phyloP scores from a whole-genome alignment of 2,888 invertebrate genomes.

The Harpagoxenus sublaevis region DNA sequence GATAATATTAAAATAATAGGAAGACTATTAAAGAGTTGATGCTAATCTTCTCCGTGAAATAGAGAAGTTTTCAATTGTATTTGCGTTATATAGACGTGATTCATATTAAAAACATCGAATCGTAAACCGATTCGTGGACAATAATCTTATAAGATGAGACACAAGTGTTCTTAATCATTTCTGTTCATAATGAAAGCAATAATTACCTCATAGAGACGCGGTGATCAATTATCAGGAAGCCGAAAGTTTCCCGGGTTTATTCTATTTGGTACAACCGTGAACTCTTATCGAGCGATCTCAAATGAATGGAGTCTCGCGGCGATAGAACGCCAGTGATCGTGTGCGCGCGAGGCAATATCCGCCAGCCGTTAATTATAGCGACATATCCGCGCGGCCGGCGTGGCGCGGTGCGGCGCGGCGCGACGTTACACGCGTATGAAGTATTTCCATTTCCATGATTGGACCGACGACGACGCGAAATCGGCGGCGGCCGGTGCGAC shows the following conservation, averaged over 20 bases:
- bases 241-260: constrained; percentile 36
- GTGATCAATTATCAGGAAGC: constrained; percentile 39
- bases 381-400: constrained; percentile 46
- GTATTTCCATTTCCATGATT: constrained; percentile 78
- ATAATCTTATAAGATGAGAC: neutral
- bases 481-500: constrained; percentile 56
- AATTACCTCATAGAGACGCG: neutral
- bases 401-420: constrained; percentile 11
- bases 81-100: neutral
- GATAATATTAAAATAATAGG: neutral
- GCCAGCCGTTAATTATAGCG: constrained; percentile 72
- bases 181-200: constrained; percentile 11
- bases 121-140: neutral
- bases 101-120: neutral
- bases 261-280: constrained; percentile 26
- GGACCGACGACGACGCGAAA: constrained; percentile 71
- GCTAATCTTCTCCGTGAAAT: neutral
- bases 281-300: constrained; percentile 53
- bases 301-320: constrained; percentile 49
- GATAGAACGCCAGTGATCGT: constrained; percentile 61
- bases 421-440: constrained; percentile 64
- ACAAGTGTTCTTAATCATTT: neutral
- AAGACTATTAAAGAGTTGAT: neutral
- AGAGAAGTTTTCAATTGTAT: neutral
- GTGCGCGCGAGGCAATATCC: constrained; percentile 70